phyloP scores from a whole-genome alignment of 2,888 invertebrate species.

The Celastrina argiolus region DNA sequence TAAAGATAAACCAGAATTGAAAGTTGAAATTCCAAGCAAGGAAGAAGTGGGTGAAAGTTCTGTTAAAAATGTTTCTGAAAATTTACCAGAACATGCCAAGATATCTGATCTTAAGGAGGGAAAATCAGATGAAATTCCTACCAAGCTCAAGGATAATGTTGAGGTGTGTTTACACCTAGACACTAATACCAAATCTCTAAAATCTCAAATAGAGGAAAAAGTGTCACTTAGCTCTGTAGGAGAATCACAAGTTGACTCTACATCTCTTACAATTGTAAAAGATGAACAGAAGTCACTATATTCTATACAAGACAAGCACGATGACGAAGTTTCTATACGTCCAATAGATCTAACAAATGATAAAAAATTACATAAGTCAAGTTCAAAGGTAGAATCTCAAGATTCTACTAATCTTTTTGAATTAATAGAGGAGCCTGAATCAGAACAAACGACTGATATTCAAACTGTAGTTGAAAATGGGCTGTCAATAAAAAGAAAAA shows the following conservation, averaged over 20 bases:
- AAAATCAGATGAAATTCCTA: conserved; percentile 20
- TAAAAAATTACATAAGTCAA: background rate
- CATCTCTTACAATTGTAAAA: conserved; percentile 16
- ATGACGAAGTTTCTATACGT: background rate
- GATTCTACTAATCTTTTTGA: conserved; percentile 23
- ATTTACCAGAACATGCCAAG: background rate
- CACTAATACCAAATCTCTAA: too few relatives aligned
- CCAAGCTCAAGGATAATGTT: background rate
- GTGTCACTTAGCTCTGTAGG: conserved; percentile 20
- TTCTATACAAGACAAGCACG: conserved; percentile 7
- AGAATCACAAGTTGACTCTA: background rate
- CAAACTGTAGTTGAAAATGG: conserved; percentile 37
- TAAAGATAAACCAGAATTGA: background rate
- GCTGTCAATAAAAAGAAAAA: conserved; percentile 38
- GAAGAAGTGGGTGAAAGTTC: background rate
- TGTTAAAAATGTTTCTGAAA: background rate
- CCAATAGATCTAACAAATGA: background rate
- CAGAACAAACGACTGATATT: conserved; percentile 33
- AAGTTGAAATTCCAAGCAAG: background rate
- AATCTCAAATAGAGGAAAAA: conserved; percentile 24
- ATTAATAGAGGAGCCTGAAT: conserved; percentile 34
- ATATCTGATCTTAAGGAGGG: background rate
- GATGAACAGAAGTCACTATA: conserved; percentile 26
- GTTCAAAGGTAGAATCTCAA: background rate
- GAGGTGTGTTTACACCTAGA: too few relatives aligned